Evolutionary conservation across 2,797 vertebrate species (phyloP), one percentile per base, ranked within the genome.

Genomic region (Eidolon dupreanum): DNA sequence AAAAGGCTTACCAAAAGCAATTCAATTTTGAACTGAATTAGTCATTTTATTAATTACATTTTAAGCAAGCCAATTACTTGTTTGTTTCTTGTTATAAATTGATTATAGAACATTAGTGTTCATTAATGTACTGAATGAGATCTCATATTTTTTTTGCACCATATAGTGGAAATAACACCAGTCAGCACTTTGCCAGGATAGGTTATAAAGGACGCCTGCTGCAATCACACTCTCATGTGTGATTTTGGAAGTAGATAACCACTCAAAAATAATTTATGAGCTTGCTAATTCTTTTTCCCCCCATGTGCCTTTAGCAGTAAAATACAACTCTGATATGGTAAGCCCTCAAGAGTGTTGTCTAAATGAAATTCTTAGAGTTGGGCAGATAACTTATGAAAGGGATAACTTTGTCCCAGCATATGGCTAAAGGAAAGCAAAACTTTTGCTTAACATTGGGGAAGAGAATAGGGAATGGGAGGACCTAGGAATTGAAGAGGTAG

Each of bases 31-130:
- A 82, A 46, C 66, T 63, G 71, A 97, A 90, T 96, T 94, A 94
- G 75, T 82, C 82, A 96, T 96, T 96, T 90, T 88, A 92, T 94
- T 97, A 97, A 94, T 97, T 96, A 88, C 33, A 87, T 90, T 95
- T 96, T 89, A 94, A 93, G 41, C 17, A 93, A 95, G 68, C 24
- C 53, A 86, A 92, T 92, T 91, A 95, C 68, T 92, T 97, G 24
- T 91, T 95, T 97, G 82, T 93, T 91, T 96, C 90, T 96, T 93
- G 51, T 93, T 95, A 94, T 61, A 66, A 79, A 55, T 33, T 87
- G 82, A 95, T 88, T 91, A 94, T 49, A 59, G 46, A 83, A 20
- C n/a, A 95, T 93, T 95, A 97, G 75, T 83, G 53, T 85, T 92
- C 73, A 83, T 95, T 93, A 81, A 92, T 88, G 90, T 41, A 86